Percentiles rank a stretch among this genome's conserved stretches.
Evolutionary conservation across 2,113 vertebrate genomes (phyloP).

Genomic region (Periophthalmodon schlosseri): DNA sequence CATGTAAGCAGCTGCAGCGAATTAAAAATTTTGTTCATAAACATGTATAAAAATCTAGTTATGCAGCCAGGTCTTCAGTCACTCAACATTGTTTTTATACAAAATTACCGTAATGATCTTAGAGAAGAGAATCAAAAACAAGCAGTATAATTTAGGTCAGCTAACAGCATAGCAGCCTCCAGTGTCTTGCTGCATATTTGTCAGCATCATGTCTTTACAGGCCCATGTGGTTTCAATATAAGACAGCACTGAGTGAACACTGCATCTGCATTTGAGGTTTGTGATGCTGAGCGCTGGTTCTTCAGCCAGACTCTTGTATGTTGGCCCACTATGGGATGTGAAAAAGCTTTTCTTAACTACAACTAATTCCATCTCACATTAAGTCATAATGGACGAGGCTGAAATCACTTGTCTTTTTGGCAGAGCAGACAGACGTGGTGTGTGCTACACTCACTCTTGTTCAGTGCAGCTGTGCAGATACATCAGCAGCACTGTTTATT

Average conservation of each 20-base stretch:
- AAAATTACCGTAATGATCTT: constrained; percentile 15
- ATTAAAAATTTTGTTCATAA: not conserved
- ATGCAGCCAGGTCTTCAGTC: not conserved
- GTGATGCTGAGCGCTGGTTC: constrained; percentile 21
- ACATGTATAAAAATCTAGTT: not conserved
- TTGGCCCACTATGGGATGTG: constrained; percentile 39
- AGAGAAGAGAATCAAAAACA: constrained; percentile 17
- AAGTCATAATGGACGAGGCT: constrained; percentile 49
- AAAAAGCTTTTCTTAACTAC: constrained; percentile 43
- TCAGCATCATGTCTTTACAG: constrained; percentile 54
- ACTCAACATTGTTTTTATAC: constrained; percentile 19
- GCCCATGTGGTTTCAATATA: constrained; percentile 50
- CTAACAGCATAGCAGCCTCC: constrained; percentile 13
- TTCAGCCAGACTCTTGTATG: constrained; percentile 26
- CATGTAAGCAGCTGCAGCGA: not conserved
- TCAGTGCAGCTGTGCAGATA: constrained; percentile 59
- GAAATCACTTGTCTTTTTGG: constrained; percentile 62
- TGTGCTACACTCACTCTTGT: constrained; percentile 45
- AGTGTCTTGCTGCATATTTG: constrained; percentile 22
- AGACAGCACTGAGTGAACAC: constrained; percentile 14
- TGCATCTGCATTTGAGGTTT: constrained; percentile 31
- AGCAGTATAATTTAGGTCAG: constrained; percentile 20
- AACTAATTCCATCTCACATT: constrained; percentile 62
- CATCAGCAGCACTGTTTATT: constrained; percentile 55
- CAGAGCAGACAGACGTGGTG: constrained; percentile 46